Conservation (phyloP, 2,797 vertebrate genomes). For the Micrastur ruficollis region DNA sequence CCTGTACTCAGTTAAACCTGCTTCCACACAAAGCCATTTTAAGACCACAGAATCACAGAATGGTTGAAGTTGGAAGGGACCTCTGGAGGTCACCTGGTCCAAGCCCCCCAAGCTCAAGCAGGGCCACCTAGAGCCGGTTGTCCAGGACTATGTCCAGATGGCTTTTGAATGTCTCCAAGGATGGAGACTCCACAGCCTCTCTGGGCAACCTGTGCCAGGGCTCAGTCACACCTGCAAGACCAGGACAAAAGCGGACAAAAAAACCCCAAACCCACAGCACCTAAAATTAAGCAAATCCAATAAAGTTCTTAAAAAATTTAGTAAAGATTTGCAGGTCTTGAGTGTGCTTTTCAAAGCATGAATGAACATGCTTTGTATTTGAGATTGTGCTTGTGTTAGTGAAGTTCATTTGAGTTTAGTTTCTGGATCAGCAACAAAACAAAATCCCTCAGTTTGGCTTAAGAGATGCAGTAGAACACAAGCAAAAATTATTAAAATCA, state of each 20-base stretch:
- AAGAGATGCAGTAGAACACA: not conserved
- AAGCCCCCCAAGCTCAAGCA: too few relatives aligned
- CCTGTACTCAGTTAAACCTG: not conserved
- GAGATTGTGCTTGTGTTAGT: not conserved
- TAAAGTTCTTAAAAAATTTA: too few relatives aligned
- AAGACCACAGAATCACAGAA: not conserved
- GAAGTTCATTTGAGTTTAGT: not conserved
- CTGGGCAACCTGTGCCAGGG: not conserved
- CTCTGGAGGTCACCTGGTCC: too few relatives aligned
- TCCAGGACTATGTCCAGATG: too few relatives aligned
- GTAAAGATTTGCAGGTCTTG: not conserved
- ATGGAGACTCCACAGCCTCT: too few relatives aligned
- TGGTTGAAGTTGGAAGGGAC: too few relatives aligned
- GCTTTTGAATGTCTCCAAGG: too few relatives aligned
- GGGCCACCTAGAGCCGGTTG: too few relatives aligned
- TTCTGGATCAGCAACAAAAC: not conserved
- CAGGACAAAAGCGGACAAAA: not conserved
- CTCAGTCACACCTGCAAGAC: not conserved
- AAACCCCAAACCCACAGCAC: rapidly evolving
- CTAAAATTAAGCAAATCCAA: not conserved
- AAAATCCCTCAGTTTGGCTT: not conserved
- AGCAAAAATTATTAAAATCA: not conserved
- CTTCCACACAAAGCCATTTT: not conserved
- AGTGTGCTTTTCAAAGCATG: not conserved
- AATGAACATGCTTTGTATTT: not conserved